Conservation (phyloP, 1,140 invertebrate species). For the Euura lappo region DNA sequence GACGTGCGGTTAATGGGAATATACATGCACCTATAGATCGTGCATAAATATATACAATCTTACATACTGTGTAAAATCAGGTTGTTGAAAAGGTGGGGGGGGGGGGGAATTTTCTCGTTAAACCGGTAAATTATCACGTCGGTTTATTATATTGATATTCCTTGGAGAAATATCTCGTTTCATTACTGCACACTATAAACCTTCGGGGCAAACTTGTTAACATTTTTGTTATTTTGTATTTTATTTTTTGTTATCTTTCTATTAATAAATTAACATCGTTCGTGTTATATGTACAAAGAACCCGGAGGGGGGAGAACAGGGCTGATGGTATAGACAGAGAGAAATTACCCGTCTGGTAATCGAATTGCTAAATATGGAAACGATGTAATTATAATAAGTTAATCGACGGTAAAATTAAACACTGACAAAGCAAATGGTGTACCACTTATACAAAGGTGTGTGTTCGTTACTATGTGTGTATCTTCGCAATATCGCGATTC, state of each 20-base stretch:
- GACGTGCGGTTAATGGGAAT: neutral
- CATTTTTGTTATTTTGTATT: too few species aligned
- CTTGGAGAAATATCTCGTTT: neutral
- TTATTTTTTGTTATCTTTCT: neutral
- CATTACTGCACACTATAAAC: neutral
- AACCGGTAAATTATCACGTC: neutral
- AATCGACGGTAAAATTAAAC: neutral
- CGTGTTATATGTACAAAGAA: neutral
- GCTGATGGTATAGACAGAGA: too few species aligned
- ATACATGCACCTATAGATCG: neutral
- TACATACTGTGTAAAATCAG: neutral
- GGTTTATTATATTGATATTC: neutral
- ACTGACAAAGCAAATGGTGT: neutral
- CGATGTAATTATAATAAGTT: constrained; percentile 13
- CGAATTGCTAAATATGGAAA: constrained; percentile 9
- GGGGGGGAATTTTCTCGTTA: neutral
- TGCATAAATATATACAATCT: neutral
- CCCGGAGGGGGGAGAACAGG: neutral
- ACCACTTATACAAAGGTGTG: neutral
- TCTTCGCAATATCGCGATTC: too few species aligned
- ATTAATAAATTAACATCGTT: neutral
- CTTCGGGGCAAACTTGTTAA: too few species aligned
- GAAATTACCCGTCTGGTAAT: neutral
- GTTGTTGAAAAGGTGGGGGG: too few species aligned
- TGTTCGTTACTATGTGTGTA: neutral